Evolutionary conservation across 2,797 vertebrate species (phyloP).

Genomic region (Benthosema pterotum): DNA sequence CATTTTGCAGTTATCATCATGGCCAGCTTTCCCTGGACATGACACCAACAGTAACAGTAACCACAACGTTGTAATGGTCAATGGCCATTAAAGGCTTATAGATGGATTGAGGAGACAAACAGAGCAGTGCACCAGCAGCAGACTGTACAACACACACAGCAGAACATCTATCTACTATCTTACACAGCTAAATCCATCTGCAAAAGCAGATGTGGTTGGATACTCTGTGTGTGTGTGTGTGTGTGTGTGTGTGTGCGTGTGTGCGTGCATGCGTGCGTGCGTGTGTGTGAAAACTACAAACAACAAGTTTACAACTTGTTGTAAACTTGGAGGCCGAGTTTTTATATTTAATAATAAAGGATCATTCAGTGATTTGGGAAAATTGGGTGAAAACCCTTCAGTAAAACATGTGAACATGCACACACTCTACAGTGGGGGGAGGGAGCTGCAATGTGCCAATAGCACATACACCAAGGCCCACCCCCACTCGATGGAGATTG

Average conservation of each 20-base stretch:
- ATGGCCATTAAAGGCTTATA: too few relatives aligned
- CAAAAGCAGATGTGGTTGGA: constrained; percentile 18
- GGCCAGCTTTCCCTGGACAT: neutral
- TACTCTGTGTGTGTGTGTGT: constrained; percentile 14
- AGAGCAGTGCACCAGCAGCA: neutral
- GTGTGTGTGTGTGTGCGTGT: neutral
- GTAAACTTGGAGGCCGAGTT: too few relatives aligned
- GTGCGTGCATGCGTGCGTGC: neutral
- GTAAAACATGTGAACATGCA: too few relatives aligned
- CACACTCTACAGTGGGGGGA: too few relatives aligned
- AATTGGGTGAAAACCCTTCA: too few relatives aligned
- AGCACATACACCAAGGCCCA: too few relatives aligned
- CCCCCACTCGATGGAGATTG: too few relatives aligned
- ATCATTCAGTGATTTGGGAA: too few relatives aligned
- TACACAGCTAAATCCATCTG: constrained; percentile 1
- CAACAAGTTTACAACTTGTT: too few relatives aligned
- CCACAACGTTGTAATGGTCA: constrained; percentile 6
- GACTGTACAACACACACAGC: neutral
- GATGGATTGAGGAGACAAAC: constrained; percentile 21
- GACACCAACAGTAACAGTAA: neutral
- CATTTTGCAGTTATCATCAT: too few relatives aligned
- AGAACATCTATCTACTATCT: neutral
- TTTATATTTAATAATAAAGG: too few relatives aligned
- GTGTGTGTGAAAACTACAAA: neutral
- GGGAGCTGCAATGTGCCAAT: too few relatives aligned